Conservation (phyloP, 2,113 vertebrate species). For the Lagopus leucura region DNA sequence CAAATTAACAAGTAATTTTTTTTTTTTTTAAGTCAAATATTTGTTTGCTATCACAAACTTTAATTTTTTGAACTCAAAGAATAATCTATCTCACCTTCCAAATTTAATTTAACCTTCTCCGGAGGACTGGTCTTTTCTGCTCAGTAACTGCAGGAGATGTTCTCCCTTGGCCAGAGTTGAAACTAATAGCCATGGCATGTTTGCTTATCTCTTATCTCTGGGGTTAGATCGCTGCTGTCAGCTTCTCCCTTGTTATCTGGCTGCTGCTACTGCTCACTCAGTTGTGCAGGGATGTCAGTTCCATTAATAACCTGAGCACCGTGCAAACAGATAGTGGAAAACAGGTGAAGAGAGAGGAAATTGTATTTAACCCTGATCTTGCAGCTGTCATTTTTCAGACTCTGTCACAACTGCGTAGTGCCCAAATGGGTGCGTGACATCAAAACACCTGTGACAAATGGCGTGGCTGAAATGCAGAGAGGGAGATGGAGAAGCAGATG, state of each 20-base stretch:
- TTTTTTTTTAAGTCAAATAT: background rate
- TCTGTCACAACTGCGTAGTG: background rate
- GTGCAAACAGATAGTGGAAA: slow-evolving; percentile 71
- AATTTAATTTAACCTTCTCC: slow-evolving; percentile 39
- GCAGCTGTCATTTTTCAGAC: slow-evolving; percentile 77
- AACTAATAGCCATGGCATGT: slow-evolving; percentile 67
- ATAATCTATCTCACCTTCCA: background rate
- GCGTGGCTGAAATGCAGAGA: slow-evolving; percentile 26
- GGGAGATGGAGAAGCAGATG: slow-evolving; percentile 34
- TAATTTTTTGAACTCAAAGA: slow-evolving; percentile 15
- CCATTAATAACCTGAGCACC: slow-evolving; percentile 79
- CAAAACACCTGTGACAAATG: slow-evolving; percentile 64
- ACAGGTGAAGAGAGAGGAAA: slow-evolving; percentile 76
- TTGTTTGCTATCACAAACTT: slow-evolving; percentile 15
- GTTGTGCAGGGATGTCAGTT: slow-evolving; percentile 79
- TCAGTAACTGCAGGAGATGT: slow-evolving; percentile 1
- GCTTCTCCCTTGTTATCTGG: slow-evolving; percentile 78
- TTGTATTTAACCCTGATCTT: slow-evolving; percentile 75
- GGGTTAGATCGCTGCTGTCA: slow-evolving; percentile 73
- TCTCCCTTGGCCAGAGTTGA: slow-evolving; percentile 57
- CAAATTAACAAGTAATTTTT: background rate
- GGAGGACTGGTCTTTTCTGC: background rate
- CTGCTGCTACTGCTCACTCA: slow-evolving; percentile 76
- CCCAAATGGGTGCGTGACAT: slow-evolving; percentile 29
- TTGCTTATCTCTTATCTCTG: slow-evolving; percentile 74